These are phyloP conservation scores for Atrichornis clamosus DNA, from an alignment of 2,113 vertebrate genomes.

Conservation along the genomic window DNA sequence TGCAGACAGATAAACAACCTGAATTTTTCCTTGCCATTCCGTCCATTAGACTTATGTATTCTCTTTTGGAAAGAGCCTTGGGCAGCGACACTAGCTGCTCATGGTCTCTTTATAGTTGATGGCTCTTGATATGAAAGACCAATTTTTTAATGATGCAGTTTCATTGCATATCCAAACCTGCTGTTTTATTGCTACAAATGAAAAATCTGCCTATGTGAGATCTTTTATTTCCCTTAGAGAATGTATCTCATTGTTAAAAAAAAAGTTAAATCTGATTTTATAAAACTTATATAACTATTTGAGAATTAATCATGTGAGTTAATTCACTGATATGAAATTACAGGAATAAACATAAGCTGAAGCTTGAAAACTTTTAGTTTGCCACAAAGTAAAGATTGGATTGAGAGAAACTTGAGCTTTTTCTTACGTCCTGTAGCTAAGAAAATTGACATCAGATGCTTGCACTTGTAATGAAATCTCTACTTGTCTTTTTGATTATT, in stretches of 20 bases:
- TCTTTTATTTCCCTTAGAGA: neutral
- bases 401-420: neutral
- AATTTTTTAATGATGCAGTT: slow-evolving; percentile 2
- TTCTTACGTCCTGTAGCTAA: neutral
- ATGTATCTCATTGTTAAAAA: neutral
- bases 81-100: slow-evolving; percentile 33
- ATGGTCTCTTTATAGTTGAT: neutral
- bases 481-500: neutral
- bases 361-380: neutral
- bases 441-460: neutral
- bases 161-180: neutral
- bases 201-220: neutral
- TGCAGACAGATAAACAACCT: neutral
- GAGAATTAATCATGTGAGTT: neutral
- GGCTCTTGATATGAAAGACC: neutral
- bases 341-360: neutral
- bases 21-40: slow-evolving; percentile 6
- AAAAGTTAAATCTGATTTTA: neutral
- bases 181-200: neutral
- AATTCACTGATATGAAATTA: neutral
- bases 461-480: neutral
- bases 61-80: slow-evolving; percentile 6
- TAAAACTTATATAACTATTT: neutral
- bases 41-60: neutral
- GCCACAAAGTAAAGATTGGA: neutral